Base-by-base conservation (phyloP, 2,888 invertebrate genomes). In the Caenorhabditis sp. region DNA sequence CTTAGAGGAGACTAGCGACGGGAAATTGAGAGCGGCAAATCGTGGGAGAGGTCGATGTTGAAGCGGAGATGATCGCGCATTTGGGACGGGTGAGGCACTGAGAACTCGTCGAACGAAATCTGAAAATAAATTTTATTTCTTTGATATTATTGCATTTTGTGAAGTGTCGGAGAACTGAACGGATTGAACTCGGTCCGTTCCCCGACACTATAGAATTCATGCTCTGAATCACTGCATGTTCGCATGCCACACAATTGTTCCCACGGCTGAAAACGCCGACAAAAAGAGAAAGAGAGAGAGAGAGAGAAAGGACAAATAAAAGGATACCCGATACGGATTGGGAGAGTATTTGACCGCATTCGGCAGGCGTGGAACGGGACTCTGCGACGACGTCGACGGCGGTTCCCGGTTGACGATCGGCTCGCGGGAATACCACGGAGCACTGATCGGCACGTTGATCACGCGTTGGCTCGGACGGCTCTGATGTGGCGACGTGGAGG, bases 401-500 rank as follows among this genome's bases (percentile, higher is more conserved):
- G 61, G 52, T 37, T 68, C 68, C 2, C 52, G 43, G 39, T 68
- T 68, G 43, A 68, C 59, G 39, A 70, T 30, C 17, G 63, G 58
- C 8, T 76, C 46, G 2, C 53, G 17, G n/a, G 66, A 63, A 48
- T 77, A 72, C 82, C 82, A 82, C n/a, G 79, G 78, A 43, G 82
- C 82, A 58, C 48, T 70, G 26, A 82, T 82, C 17, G 82, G 82
- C 46, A 82, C 78, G 50, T 73, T 76, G 35, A 80, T 73, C 15
- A 81, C 70, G 4, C 71, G 45, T 65, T 45, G 58, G 22, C 27
- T 45, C 13, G 37, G 53, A 8, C 24, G 39, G 11, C 35, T 30
- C 8, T 52, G 52, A 22, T 45, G 70, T 17, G 59, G 59, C 27
- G 52, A 50, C 5, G 46, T 35, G 22, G 53, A 27, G 0, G 72